Evolutionary conservation across 2,113 vertebrate species (phyloP), one percentile per base, ranked within the genome.

Genomic region (Ahaetulla prasina): DNA sequence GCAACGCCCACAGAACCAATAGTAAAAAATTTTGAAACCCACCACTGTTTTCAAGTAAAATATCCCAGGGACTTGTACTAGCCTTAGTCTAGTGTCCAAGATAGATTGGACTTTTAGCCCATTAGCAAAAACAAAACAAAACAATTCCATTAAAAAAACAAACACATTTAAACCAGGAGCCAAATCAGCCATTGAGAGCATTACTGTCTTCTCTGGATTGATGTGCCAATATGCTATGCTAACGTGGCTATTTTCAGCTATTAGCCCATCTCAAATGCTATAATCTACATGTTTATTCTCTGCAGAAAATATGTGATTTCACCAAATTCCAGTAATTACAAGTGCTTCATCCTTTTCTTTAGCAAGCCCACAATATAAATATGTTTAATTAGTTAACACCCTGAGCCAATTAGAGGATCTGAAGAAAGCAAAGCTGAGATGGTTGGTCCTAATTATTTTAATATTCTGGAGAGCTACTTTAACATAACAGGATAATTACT

Each of bases 361-460:
- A 92, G 93, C 95, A 96, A 96, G 86, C 52, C 94, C 90, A 94
- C 88, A 94, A 96, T 91, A 95, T 93, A 97, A 96, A 97, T 95
- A 96, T 88, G 95, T 96, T 94, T 95, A 97, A 96, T 97, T 97
- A 97, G 95, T 96, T 96, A 96, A 97, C 96, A 96, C 96, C 96
- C 94, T 93, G 91, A 96, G 95, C 96, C 97, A 96, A 97, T 97
- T 97, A 96, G 90, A 96, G 95, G 93, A 94, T 96, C 95, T 94
- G 96, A 97, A 93, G 92, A 95, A 96, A 95, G 93, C 94, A 95
- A 94, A 94, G 95, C 91, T 92, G 96, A 97, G 95, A 97, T 96
- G 95, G 94, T 96, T 96, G 95, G 95, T 94, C 94, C 95, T 96
- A 96, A 97, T 97, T 97, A 97, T 97, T 96, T 97, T 96, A 97